Evolutionary conservation across 2,888 invertebrate genomes (phyloP).

Genomic region (Zhuqinia jingwanae): DNA sequence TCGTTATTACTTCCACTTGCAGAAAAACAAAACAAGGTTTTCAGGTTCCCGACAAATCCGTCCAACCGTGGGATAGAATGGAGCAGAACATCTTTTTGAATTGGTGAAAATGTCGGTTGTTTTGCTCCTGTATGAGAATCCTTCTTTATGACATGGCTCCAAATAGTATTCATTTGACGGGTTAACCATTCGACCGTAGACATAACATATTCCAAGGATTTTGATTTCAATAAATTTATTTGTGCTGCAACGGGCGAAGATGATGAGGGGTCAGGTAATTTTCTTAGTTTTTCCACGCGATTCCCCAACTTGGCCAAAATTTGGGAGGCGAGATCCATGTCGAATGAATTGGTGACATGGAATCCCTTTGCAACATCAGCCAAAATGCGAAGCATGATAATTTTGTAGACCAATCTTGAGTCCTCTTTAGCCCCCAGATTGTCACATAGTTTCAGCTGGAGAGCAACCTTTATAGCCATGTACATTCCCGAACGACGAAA

Average conservation of each 20-base stretch:
- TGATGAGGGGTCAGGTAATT: background rate
- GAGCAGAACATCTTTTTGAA: background rate
- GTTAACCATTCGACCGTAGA: background rate
- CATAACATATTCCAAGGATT: background rate
- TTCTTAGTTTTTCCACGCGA: slow-evolving; percentile 27
- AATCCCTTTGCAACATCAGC: background rate
- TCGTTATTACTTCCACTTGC: too few relatives aligned
- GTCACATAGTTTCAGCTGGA: background rate
- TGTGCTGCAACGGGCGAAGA: background rate
- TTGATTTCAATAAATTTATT: background rate
- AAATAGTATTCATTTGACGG: background rate
- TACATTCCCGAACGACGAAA: slow-evolving; percentile 41
- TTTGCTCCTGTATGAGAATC: background rate
- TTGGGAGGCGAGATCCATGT: slow-evolving; percentile 40
- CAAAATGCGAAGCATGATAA: slow-evolving; percentile 21
- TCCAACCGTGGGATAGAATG: background rate
- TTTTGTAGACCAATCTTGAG: slow-evolving; percentile 34
- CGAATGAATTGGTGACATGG: background rate
- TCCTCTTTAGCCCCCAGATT: background rate
- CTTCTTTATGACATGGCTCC: background rate
- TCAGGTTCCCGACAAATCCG: too few relatives aligned
- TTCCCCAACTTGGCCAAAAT: slow-evolving; percentile 49
- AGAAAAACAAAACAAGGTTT: too few relatives aligned
- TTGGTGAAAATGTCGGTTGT: too few relatives aligned
- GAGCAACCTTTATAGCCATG: background rate